Base-by-base conservation (phyloP, 2,113 vertebrate species). In the Hippotragus niger region DNA sequence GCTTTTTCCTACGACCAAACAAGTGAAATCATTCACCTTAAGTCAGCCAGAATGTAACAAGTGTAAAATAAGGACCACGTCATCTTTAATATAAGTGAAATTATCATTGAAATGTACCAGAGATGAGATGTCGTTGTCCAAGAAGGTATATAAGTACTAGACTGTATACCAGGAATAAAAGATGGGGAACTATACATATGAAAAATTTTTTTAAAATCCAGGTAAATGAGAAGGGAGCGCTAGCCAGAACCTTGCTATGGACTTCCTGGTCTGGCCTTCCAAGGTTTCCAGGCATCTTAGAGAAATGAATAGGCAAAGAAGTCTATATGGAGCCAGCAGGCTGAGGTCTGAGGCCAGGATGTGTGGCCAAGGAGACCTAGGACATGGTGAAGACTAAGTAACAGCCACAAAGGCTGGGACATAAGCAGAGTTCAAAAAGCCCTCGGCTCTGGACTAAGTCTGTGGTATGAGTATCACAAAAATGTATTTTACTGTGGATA, bases 401-500 rank as follows among this genome's bases (percentile, higher is more conserved):
- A 93, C 47, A 94, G 91, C n/a, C 58, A 90, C 43, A 43, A 5
- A 81, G 33, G 31, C 80, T 82, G 43, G 29, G 74, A 91, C 27
- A 90, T 92, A 90, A 97, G 40, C 80, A 95, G 60, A 74, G 81
- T 93, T 84, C 94, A 96, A 33, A 82, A 97, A 97, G 82, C 50
- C 90, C 31, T 94, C 74, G 14, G 81, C 93, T 97, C 86, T 23
- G 53, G 90, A 94, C 97, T 98, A 96, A 96, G 95, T 95, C 94
- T 97, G 94, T 96, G 95, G 97, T 97, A 93, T 97, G 95, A 96
- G 97, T 85, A 97, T 96, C 97, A 96, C 98, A 98, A 97, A 98
- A 98, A 98, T 98, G 96, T 98, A 97, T 98, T 98, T 98, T 98
- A 98, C 98, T 98, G 96, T 97, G 98, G 98, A 96, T 97, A 98